Evolutionary conservation across 1,140 invertebrate genomes (phyloP), one percentile per base, ranked within the genome.

Genomic region (Drosophila malerkotliana): DNA sequence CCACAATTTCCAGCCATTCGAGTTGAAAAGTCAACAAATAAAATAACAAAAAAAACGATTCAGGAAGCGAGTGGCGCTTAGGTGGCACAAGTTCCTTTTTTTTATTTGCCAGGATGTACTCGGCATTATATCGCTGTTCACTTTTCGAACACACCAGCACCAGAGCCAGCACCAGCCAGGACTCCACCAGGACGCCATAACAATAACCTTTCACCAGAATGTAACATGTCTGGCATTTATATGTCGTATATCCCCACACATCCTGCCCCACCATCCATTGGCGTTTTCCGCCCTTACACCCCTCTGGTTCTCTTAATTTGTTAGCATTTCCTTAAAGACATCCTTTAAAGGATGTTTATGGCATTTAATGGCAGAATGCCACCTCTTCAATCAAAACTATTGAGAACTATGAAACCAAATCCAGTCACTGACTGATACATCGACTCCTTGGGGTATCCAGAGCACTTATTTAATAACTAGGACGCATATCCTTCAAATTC

Each of bases 151-250:
- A 64, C 60, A 26, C 45, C 32, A n/a, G 32, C 26, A 7, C 26
- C 26, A 28, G 26, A 47, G 18, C 45, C 32, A n/a, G 32, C 26
- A 1, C 26, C 26, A 28, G 26, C 26, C 26, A 28, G 26, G 26
- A 24, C 28, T 37, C 24, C 30, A 10, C 32, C 60, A 37, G 34
- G 32, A 18, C 15, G 73, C 78, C 74, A 85, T 87, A 87, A 87
- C 83, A 87, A 87, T 87, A 88, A 87, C 83, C 82, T 82, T 87
- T 87, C 79, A 62, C 71, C 78, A 59, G 76, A 82, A 82, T 82
- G 78, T 88, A 79, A 88, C 83, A 88, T 88, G 83, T 87, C 83
- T 87, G 82, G 78, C 83, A 87, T 82, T 83, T 71, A 78, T 78
- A 72, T 81, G 69, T 77, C 69, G 75, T 59, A 60, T 54, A 48